Base-by-base conservation (phyloP, 2,888 invertebrate species). In the Troilus luridus region DNA sequence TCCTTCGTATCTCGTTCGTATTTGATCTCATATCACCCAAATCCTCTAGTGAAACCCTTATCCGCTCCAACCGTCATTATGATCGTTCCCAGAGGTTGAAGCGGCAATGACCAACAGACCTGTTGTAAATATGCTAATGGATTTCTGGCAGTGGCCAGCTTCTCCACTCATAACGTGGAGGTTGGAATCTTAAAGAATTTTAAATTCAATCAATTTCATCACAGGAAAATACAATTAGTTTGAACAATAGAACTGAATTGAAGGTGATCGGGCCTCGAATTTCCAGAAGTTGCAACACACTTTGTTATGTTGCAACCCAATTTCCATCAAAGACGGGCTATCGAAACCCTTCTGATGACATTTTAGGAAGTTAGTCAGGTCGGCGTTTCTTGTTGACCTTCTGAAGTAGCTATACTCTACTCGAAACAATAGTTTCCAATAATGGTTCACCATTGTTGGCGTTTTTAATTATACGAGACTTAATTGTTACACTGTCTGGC, bases 341-440 rank as follows among this genome's bases (percentile, higher is more conserved):
- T 77, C 72, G 72, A 85, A 58, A 85, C 56, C 54, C 11, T 56
- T 85, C 56, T 85, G 56, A 56, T 85, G 85, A 56, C 85, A 85
- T 58, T 85, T 58, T 85, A 56, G 56, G 85, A 85, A 85, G 85
- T 56, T 54, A 14, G 21, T 85, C 85, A 21, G 85, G 85, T 21
- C 21, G 54, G 14, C 56, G 17, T 56, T 56, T 56, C 56, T 85
- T 85, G 56, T 85, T 58, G 12, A n/a, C 17, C 56, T 85, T 56
- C 6, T n/a, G 1, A 58, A 85, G 85, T 56, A 81, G 21, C 81
- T 5, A 81, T 81, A 54, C 10, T 54, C 81, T 21, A 7, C 12
- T 85, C 56, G 12, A n/a, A 58, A 85, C 85, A 85, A 85, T 85
- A 58, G 85, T 5, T n/a, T 56, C 85, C 54, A 21, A 85, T 85